Base-by-base conservation (phyloP, 1,140 invertebrate species). In the Drosophila parvula region DNA sequence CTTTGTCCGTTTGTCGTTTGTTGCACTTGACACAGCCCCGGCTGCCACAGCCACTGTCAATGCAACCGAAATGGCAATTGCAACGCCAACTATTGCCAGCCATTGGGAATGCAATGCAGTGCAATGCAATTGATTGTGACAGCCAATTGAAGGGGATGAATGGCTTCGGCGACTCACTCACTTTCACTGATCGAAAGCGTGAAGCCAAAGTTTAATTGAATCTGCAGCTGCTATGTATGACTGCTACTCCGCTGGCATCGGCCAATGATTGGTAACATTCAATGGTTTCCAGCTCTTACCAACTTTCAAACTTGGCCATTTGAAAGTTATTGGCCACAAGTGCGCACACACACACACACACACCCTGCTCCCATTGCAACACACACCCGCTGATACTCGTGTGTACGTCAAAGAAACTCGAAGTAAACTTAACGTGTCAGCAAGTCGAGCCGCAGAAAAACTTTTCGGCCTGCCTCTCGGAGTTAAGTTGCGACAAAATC, bases 191-290 rank as follows among this genome's bases (percentile, higher is more conserved):
- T 89, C 63, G 77, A 83, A 88, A 88, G 83, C 83, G 83, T 79
- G 80, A 83, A 86, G 83, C 56, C 73, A 88, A 88, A 86, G 83
- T 88, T 86, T 86, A 86, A 86, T 86, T 86, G 83, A 86, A 86
- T 82, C 65, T 81, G 56, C 64, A 77, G 74, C 74, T 69, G 73
- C 48, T 32, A 38, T 53, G 18, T 30, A 28, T 6, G 27, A 12
- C 16, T 22, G 32, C 48, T 40, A 40, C 63, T 51, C 68, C 16
- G 44, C 43, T 76, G 50, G 18, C 50, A 57, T 67, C 62, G 74
- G 57, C 1, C 65, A 74, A 78, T 86, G 85, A 86, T 86, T 86
- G 82, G 82, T 78, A 71, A 78, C 78, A 79, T 85, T 80, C 59
- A 84, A 69, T 84, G 76, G 62, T 43, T 55, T 38, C 71, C 68